Percentiles rank a stretch among this genome's conserved stretches.
Conservation (phyloP, 2,888 invertebrate genomes). For the Clepsis dumicolana region DNA sequence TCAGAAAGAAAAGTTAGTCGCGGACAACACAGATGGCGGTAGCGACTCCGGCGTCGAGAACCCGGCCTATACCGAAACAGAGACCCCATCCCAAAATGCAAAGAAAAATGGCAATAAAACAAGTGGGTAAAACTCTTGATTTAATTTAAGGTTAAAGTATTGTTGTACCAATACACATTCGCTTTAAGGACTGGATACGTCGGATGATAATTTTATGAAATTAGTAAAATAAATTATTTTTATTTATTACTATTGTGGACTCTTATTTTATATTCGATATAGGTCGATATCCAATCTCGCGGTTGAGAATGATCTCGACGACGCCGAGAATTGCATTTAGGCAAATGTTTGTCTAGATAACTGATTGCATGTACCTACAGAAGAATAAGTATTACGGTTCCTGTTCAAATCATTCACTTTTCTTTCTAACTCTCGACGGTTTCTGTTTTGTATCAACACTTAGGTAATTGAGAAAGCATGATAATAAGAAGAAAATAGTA, state of each 20-base stretch:
- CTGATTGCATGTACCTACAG: too few species aligned
- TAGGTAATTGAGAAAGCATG: too few species aligned
- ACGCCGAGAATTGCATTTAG: too few species aligned
- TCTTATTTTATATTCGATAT: neutral
- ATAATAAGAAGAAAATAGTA: too few species aligned
- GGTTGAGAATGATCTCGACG: too few species aligned
- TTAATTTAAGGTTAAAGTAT: slow-evolving; percentile 2
- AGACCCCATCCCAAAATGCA: slow-evolving; percentile 54
- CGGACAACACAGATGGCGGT: slow-evolving; percentile 76
- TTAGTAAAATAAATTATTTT: slow-evolving; percentile 47
- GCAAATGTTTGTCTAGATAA: too few species aligned
- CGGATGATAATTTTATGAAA: slow-evolving; percentile 41
- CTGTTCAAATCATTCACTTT: too few species aligned
- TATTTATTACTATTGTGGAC: slow-evolving; percentile 19
- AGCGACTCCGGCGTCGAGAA: slow-evolving; percentile 82
- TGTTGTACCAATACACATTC: slow-evolving; percentile 51
- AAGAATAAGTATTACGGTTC: too few species aligned
- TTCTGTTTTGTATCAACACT: too few species aligned
- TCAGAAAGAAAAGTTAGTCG: slow-evolving; percentile 57
- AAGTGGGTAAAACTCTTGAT: slow-evolving; percentile 48
- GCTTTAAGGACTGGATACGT: slow-evolving; percentile 42
- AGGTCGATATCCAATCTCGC: too few species aligned
- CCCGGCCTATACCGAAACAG: slow-evolving; percentile 74
- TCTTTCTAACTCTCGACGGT: too few species aligned
- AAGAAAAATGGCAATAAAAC: slow-evolving; percentile 62